Evolutionary conservation across 2,888 invertebrate species (phyloP), one percentile per base, ranked within the genome.

Genomic region (Diplolepis rosae): DNA sequence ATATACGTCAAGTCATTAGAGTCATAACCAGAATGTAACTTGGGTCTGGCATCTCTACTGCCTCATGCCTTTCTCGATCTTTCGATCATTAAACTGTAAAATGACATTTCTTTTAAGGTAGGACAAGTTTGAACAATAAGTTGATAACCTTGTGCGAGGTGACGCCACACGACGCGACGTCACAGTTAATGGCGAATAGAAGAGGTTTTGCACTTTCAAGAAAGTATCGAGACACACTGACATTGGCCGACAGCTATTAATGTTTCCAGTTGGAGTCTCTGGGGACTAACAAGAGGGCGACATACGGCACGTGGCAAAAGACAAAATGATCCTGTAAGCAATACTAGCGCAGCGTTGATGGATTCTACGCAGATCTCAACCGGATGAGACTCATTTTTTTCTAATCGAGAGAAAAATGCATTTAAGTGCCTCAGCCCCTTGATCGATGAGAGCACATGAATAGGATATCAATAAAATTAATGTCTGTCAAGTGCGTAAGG

Each of bases 41-140:
- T 48, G 68, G 74, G 78, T 79, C 80, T 80, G 80, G 78, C 72
- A 76, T 78, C 75, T 79, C 78, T 71, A 76, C 76, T 77, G 78
- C 77, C 80, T 79, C 77, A 79, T 74, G 77, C 75, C 76, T 61
- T 52, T 61, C 61, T 61, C 66, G 65, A 71, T 74, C 69, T 73
- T 72, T 67, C 70, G 70, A 75, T 78, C 78, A 67, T 73, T 73
- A 75, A 79, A 74, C 73, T 77, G 78, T 80, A 78, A 79, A 80
- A 80, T 80, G 76, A 80, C 80, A 69, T 65, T 76, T 75, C 66
- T 66, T 61, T 70, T 68, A 69, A 61, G 76, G 71, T 74, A 70
- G 78, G 73, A 76, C 72, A 68, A 45, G 56, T 45, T 54, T 24
- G 24, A 24, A 35, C 61, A 61, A 61, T 22, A 61, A 61, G 61